Evolutionary conservation across 2,888 invertebrate species (phyloP), one percentile per base, ranked within the genome.

Genomic region (Odontothrips loti): DNA sequence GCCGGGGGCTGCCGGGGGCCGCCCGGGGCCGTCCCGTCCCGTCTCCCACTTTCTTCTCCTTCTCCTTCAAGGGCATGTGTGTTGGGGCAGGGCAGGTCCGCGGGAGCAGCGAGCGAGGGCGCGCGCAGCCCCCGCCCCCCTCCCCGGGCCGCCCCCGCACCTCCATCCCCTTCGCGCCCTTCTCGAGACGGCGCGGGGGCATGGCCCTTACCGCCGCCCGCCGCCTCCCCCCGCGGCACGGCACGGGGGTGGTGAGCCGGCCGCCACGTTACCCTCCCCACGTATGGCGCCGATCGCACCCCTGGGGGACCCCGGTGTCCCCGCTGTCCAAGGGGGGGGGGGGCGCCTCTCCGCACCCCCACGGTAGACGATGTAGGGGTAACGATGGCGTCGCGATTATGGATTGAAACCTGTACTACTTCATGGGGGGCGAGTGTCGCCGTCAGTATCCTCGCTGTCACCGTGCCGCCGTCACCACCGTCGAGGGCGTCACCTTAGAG

Each of bases 11-110:
- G n/a, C n/a, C n/a, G n/a, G n/a, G n/a, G n/a, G n/a, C n/a, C n/a
- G n/a, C n/a, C 34, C 34, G 34, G 34, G 34, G 34, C 34, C 58
- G 58, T 20, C 58, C 20, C 58, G 20, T 58, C 58, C 6, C 58
- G 58, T 58, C 68, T 75, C 68, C 68, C 23, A 23, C 27, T 75
- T 75, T 75, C 68, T 75, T 75, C 68, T 75, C 68, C 68, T 75
- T 75, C 68, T 75, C 68, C 68, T 75, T 75, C 68, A 75, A 75
- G 68, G 68, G 68, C 68, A 75, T 75, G 68, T 75, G 68, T 75
- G 68, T 75, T 75, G 68, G 68, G 68, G 68, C 68, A 75, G 68
- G 68, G 23, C 68, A 75, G 68, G 68, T 75, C 68, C 68, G 68
- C 68, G 68, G 68, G 27, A 27, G 68, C 58, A 15, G 58, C 58